A percentile compares a stretch with the other conserved stretches of the same genome.
Conservation (phyloP, 2,113 vertebrate species). For the Theristicus caerulescens region DNA sequence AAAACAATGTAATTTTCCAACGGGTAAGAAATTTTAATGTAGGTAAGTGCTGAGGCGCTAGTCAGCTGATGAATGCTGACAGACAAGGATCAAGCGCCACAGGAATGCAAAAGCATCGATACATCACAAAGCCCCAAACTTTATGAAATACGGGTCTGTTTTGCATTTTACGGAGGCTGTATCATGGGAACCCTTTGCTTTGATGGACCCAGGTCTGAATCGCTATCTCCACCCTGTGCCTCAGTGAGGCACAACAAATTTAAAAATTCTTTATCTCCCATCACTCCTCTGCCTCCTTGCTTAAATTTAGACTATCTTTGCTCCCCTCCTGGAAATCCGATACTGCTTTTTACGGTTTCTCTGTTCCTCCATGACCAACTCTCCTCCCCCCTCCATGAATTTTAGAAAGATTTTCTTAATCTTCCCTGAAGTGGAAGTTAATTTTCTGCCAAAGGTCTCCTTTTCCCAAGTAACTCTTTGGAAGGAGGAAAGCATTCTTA, state of each 20-base stretch:
- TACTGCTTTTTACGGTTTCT: not conserved
- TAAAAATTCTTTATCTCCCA: not conserved
- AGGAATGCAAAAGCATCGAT: not conserved
- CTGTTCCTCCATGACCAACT: not conserved
- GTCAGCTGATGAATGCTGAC: not conserved
- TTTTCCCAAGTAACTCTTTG: not conserved
- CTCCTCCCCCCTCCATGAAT: not conserved
- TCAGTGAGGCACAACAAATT: not conserved
- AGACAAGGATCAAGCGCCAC: not conserved
- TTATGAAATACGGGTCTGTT: not conserved
- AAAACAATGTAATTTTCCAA: not conserved
- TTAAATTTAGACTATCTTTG: not conserved
- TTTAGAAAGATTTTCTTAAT: not conserved
- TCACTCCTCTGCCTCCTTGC: not conserved
- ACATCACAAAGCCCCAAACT: not conserved
- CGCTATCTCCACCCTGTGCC: conserved; percentile 21
- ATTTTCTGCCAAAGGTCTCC: not conserved
- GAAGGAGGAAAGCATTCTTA: not conserved
- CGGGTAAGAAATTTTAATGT: accelerated
- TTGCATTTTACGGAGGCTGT: not conserved
- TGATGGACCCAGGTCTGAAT: not conserved
- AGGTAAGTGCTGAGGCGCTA: not conserved
- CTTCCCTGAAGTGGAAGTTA: not conserved
- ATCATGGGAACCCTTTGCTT: not conserved
- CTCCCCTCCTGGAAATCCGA: not conserved